phyloP scores from a whole-genome alignment of 1,140 invertebrate species.

The Drosophila truncata region DNA sequence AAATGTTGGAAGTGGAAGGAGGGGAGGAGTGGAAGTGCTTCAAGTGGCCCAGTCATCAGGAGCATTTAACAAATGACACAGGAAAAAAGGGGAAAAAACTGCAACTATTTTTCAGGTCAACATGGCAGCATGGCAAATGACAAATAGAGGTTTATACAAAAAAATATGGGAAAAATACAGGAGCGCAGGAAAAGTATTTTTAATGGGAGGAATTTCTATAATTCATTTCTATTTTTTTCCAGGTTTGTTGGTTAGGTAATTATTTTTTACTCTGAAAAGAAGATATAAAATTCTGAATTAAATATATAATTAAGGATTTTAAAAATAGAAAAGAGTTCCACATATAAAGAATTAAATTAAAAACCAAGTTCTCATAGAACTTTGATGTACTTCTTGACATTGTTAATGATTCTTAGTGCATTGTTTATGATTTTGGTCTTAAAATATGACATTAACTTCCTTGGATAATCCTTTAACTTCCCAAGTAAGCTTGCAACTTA shows the following conservation, averaged over 20 bases:
- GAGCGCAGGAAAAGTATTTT: background rate
- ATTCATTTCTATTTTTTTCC: background rate
- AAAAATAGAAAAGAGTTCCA: too few species aligned
- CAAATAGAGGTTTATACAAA: slow-evolving; percentile 10
- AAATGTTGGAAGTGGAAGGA: background rate
- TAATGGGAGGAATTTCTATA: background rate
- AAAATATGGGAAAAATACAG: background rate
- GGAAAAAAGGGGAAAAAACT: slow-evolving; percentile 5
- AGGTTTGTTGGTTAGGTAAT: background rate
- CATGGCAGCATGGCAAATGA: slow-evolving; percentile 13
- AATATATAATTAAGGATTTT: background rate
- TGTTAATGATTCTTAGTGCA: too few species aligned
- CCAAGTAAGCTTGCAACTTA: background rate
- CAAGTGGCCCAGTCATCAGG: slow-evolving; percentile 32
- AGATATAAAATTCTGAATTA: too few species aligned
- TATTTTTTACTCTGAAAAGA: background rate
- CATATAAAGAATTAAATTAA: too few species aligned
- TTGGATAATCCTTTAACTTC: background rate
- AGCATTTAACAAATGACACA: slow-evolving; percentile 34
- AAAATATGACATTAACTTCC: background rate
- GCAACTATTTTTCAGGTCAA: slow-evolving; percentile 34
- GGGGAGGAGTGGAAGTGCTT: background rate
- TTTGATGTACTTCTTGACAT: too few species aligned
- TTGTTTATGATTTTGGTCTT: background rate
- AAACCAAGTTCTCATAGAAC: too few species aligned